Conservation (phyloP, 2,797 vertebrate species). For the Coranthus polyacanthus region DNA sequence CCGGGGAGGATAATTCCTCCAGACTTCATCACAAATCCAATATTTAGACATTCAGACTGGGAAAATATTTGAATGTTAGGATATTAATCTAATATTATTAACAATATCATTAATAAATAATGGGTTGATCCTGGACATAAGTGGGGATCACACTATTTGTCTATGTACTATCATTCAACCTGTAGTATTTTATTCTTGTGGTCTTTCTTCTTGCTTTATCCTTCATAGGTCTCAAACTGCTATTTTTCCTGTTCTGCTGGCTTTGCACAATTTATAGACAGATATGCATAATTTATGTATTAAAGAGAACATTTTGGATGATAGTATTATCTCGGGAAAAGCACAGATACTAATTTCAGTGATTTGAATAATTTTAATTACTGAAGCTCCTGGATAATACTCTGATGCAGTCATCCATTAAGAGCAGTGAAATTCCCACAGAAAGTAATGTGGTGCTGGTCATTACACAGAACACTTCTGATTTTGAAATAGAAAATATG, state of each 20-base stretch:
- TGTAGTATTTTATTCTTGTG: not conserved
- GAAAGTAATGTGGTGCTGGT: slow-evolving; percentile 20
- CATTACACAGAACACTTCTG: slow-evolving; percentile 16
- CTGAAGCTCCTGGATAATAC: slow-evolving; percentile 19
- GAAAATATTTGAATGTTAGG: too few species aligned
- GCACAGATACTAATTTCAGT: slow-evolving; percentile 44
- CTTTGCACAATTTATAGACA: slow-evolving; percentile 25
- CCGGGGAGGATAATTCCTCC: slow-evolving; percentile 18
- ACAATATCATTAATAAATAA: too few species aligned
- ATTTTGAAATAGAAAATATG: slow-evolving; percentile 31
- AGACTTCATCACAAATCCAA: slow-evolving; percentile 14
- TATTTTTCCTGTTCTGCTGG: slow-evolving; percentile 30
- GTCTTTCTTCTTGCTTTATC: not conserved
- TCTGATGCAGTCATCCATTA: slow-evolving; percentile 55
- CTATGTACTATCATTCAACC: too few species aligned
- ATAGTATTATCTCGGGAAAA: slow-evolving; percentile 39
- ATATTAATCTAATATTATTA: too few species aligned
- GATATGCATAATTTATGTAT: slow-evolving; percentile 54
- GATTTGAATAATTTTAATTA: slow-evolving; percentile 62
- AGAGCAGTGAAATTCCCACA: slow-evolving; percentile 32
- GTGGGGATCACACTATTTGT: too few species aligned
- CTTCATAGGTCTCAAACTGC: slow-evolving; percentile 7
- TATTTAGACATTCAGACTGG: slow-evolving; percentile 17
- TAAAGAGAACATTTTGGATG: slow-evolving; percentile 36
- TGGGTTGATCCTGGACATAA: too few species aligned